Conservation (phyloP, 2,113 vertebrate genomes). For the Triplophysa rosa region DNA sequence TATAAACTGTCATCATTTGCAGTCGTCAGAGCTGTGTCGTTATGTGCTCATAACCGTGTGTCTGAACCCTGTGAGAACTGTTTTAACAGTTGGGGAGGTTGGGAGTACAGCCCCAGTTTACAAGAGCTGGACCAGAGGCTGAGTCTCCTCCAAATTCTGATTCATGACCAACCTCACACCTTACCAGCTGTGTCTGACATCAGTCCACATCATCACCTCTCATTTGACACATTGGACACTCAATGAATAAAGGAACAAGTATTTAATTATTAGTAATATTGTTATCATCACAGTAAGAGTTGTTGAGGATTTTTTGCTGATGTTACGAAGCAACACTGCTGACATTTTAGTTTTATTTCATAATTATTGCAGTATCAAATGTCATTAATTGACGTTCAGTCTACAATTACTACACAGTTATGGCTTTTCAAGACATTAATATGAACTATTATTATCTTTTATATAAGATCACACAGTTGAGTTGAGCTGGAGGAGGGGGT, state of each 20-base stretch:
- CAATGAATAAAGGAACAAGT: not conserved
- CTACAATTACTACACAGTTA: not conserved
- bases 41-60: constrained; percentile 5
- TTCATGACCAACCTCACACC: constrained; percentile 37
- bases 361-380: not conserved
- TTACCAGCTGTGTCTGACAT: constrained; percentile 29
- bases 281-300: not conserved
- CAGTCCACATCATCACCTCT: constrained; percentile 2
- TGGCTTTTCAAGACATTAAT: not conserved
- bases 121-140: constrained; percentile 10
- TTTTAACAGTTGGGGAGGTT: constrained; percentile 6
- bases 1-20: constrained; percentile 14
- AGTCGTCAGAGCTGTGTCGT: constrained; percentile 16
- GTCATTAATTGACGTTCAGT: not conserved
- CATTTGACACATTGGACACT: not conserved
- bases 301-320: not conserved
- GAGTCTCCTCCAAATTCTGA: constrained; percentile 23
- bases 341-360: not conserved
- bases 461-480: too few species aligned
- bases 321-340: too few species aligned
- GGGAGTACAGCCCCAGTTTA: not conserved
- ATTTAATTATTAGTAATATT: not conserved
- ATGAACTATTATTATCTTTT: too few species aligned
- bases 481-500: too few species aligned
- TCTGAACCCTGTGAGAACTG: constrained; percentile 6